A percentile compares a stretch with the other conserved stretches of the same genome.
Conservation (phyloP, 2,113 vertebrate species). For the Bombycilla garrulus region DNA sequence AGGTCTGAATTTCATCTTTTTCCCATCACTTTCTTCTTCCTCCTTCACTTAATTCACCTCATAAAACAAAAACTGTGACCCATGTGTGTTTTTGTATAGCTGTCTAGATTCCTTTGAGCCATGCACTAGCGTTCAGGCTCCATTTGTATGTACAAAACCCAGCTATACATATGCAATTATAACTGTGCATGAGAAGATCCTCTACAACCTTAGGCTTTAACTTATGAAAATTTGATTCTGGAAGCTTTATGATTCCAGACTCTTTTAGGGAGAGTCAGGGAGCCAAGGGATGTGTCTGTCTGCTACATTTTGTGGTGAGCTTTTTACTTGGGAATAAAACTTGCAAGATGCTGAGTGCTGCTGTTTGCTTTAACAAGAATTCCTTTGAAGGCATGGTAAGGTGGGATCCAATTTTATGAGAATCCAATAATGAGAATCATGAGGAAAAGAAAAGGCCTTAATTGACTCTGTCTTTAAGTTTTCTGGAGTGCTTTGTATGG, state of each 20-base stretch:
- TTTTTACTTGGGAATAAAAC: background rate
- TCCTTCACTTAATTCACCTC: conserved; percentile 7
- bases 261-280: background rate
- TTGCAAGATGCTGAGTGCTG: background rate
- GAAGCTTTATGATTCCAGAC: background rate
- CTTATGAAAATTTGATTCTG: conserved; percentile 31
- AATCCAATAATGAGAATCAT: background rate
- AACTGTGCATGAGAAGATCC: conserved; percentile 22
- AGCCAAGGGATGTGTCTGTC: background rate
- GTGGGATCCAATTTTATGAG: background rate
- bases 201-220: conserved; percentile 19
- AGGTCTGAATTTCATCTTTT: conserved; percentile 47
- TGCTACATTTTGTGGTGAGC: background rate
- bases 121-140: background rate
- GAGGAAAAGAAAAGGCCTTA: background rate
- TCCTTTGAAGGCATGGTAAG: background rate
- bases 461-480: background rate
- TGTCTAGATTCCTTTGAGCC: conserved; percentile 28
- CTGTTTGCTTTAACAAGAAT: background rate
- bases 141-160: conserved; percentile 14
- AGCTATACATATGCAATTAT: conserved; percentile 40
- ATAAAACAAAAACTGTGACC: conserved; percentile 27
- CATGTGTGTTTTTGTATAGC: background rate
- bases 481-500: background rate
- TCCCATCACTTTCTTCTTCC: conserved; percentile 26